A percentile compares a stretch with the other conserved stretches of the same genome.
phyloP scores from a whole-genome alignment of 2,113 vertebrate genomes.

The Perca schrenkii region DNA sequence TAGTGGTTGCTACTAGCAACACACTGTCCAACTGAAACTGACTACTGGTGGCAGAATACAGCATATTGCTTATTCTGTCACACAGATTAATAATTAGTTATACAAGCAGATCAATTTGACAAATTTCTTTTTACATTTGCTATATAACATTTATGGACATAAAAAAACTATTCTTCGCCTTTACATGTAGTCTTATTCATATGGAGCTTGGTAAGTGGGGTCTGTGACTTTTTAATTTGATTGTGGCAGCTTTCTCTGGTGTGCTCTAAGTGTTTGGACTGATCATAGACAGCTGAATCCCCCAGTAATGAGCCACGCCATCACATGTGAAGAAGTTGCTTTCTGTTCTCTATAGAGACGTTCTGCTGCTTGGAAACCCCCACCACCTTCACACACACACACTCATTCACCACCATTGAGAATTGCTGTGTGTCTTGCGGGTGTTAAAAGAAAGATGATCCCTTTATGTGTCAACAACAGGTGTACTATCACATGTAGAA shows the following conservation, averaged over 20 bases:
- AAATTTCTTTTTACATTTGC: background rate
- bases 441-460: slow-evolving; percentile 28
- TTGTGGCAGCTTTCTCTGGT: slow-evolving; percentile 16
- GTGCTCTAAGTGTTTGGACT: slow-evolving; percentile 28
- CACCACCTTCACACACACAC: background rate
- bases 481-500: slow-evolving; percentile 19
- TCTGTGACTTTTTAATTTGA: slow-evolving; percentile 17
- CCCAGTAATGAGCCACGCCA: slow-evolving; percentile 58
- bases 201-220: background rate
- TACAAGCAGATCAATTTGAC: background rate
- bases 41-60: background rate
- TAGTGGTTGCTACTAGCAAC: slow-evolving; percentile 15
- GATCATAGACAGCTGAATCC: slow-evolving; percentile 25
- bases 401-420: slow-evolving; percentile 26
- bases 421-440: slow-evolving; percentile 14
- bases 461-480: slow-evolving; percentile 12
- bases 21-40: background rate
- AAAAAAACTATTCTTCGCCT: background rate
- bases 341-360: slow-evolving; percentile 32
- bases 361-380: slow-evolving; percentile 18
- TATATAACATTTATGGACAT: background rate
- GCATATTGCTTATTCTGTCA: background rate
- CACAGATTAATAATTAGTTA: background rate
- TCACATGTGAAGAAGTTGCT: slow-evolving; percentile 49
- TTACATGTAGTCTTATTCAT: background rate